phyloP scores from a whole-genome alignment of 2,797 vertebrate species.

The Anomalospiza imberbis region DNA sequence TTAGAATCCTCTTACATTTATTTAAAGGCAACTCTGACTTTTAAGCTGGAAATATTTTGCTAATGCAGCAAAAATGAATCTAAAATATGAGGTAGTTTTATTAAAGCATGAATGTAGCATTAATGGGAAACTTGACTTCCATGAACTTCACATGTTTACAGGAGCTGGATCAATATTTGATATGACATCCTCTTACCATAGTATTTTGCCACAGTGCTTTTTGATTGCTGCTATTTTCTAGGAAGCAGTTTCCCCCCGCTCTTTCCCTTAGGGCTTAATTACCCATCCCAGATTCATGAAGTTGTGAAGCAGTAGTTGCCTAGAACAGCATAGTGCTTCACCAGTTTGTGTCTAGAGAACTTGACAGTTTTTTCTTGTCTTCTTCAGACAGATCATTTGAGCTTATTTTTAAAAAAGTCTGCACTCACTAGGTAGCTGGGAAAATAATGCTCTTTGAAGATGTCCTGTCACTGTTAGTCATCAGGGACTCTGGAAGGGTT shows the following conservation, averaged over 20 bases:
- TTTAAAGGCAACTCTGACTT: neutral
- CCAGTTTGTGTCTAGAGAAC: neutral
- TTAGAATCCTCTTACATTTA: neutral
- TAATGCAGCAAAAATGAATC: neutral
- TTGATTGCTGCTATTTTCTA: conserved; percentile 8
- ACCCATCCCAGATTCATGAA: neutral
- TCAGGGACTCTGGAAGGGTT: neutral
- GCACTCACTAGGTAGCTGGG: neutral
- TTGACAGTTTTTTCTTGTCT: neutral
- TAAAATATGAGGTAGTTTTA: neutral
- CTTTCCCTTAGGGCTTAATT: neutral
- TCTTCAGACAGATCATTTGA: neutral
- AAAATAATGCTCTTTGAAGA: neutral
- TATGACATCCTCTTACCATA: neutral
- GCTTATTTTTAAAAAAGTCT: neutral
- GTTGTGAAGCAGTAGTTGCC: neutral
- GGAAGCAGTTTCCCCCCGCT: fast-evolving
- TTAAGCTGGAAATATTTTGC: conserved; percentile 3
- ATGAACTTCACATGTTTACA: conserved; percentile 10
- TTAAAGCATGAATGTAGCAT: neutral
- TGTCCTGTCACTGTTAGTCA: neutral
- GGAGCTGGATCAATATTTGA: conserved; percentile 29
- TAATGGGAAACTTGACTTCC: conserved; percentile 12
- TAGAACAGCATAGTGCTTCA: neutral
- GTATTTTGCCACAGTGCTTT: conserved; percentile 20